These are phyloP conservation scores for Sympetrum striolatum DNA, from an alignment of 2,888 invertebrate genomes.

Conservation along the genomic window DNA sequence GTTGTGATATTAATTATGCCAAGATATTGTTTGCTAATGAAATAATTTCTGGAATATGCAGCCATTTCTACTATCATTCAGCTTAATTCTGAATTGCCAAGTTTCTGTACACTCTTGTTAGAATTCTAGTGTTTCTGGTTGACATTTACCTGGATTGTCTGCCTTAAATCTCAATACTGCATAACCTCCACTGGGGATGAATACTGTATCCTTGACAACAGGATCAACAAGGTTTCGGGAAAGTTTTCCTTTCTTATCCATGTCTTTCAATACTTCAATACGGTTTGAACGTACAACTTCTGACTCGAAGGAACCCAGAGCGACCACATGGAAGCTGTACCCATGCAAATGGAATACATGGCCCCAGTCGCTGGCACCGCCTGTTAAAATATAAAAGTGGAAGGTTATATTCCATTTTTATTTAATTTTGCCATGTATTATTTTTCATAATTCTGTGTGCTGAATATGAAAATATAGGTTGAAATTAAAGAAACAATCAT, in stretches of 20 bases:
- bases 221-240: conserved; percentile 58
- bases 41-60: too few relatives aligned
- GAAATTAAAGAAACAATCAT: too few relatives aligned
- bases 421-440: too few relatives aligned
- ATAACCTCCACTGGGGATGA: conserved; percentile 73
- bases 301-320: background rate
- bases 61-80: too few relatives aligned
- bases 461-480: too few relatives aligned
- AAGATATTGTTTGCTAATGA: too few relatives aligned
- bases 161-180: conserved; percentile 76
- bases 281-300: background rate
- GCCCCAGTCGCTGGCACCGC: conserved; percentile 66
- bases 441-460: too few relatives aligned
- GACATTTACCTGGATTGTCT: conserved; percentile 71
- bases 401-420: too few relatives aligned
- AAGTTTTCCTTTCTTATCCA: conserved; percentile 48
- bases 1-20: too few relatives aligned
- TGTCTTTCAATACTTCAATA: background rate
- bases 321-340: conserved; percentile 72
- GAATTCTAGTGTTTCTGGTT: background rate
- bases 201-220: conserved; percentile 75
- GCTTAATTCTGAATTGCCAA: too few relatives aligned
- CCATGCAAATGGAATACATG: conserved; percentile 80
- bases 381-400: conserved; percentile 58
- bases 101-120: background rate